phyloP scores from a whole-genome alignment of 2,888 invertebrate genomes.

The Minunthozetes semirufus region DNA sequence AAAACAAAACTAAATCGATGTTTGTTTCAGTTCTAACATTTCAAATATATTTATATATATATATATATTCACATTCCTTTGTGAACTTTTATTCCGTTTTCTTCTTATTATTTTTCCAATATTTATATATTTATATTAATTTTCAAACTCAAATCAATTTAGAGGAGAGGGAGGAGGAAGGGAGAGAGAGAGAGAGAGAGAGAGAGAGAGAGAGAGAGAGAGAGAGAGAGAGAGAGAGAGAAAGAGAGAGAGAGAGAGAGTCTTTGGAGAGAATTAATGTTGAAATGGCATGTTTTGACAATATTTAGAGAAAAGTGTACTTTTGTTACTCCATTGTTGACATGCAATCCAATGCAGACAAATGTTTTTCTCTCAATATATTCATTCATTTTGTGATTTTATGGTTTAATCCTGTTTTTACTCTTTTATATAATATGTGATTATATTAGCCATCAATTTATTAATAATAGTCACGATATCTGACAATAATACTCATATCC shows the following conservation, averaged over 20 bases:
- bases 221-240: conserved; percentile 17
- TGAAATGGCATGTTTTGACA: conserved; percentile 4
- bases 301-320: background rate
- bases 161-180: background rate
- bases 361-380: background rate
- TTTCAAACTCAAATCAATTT: background rate
- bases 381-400: background rate
- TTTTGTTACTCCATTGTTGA: background rate
- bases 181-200: conserved; percentile 27
- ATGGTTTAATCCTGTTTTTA: background rate
- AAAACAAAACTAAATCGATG: background rate
- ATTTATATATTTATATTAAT: background rate
- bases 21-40: background rate
- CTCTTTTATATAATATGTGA: background rate
- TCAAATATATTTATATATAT: background rate
- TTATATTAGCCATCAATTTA: background rate
- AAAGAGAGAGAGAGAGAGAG: background rate
- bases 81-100: background rate
- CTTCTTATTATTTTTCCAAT: background rate
- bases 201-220: conserved; percentile 6
- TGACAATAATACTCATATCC: no score
- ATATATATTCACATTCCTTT: background rate
- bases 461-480: background rate
- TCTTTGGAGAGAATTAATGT: background rate
- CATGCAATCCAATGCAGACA: background rate